Evolutionary conservation across 30 jellyfish, hydroid and myxozoan genomes (phyloP).

Genomic region (Aurelia sp.): DNA sequence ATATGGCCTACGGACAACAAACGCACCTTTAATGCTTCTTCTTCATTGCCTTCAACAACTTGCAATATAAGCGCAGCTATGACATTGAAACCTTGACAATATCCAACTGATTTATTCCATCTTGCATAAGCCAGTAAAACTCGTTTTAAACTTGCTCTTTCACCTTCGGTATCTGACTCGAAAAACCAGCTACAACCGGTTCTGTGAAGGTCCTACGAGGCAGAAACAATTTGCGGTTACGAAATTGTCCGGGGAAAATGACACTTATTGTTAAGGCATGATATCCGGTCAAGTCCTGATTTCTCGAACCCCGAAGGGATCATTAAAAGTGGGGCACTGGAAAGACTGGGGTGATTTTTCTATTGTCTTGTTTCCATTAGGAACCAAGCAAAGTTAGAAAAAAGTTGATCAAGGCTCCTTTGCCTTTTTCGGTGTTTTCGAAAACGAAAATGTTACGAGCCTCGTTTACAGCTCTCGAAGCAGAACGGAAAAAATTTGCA

Average conservation of each 20-base stretch:
- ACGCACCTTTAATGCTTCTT: slow-evolving; percentile 92
- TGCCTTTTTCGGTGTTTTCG: no score
- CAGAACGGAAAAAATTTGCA: no score
- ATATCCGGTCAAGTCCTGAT: no score
- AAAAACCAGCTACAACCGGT: slow-evolving; percentile 99
- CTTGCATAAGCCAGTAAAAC: slow-evolving; percentile 96
- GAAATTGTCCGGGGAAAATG: not conserved
- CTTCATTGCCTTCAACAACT: slow-evolving; percentile 98
- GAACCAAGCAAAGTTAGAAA: no score
- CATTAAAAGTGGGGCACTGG: no score
- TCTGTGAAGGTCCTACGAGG: slow-evolving; percentile 85
- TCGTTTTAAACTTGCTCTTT: slow-evolving; percentile 94
- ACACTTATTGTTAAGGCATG: no score
- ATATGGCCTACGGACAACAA: not conserved
- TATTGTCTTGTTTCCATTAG: no score
- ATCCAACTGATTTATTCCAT: slow-evolving; percentile 96
- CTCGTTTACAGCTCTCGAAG: no score
- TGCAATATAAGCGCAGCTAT: slow-evolving; percentile 97
- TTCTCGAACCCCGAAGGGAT: no score
- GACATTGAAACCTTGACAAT: slow-evolving; percentile 98
- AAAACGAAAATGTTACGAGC: no score
- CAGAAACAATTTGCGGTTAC: not conserved
- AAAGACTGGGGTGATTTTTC: no score
- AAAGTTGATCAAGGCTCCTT: no score
- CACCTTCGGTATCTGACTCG: slow-evolving; percentile 96